Base-by-base conservation (phyloP, 1,140 invertebrate species). In the Drosophila elegans region DNA sequence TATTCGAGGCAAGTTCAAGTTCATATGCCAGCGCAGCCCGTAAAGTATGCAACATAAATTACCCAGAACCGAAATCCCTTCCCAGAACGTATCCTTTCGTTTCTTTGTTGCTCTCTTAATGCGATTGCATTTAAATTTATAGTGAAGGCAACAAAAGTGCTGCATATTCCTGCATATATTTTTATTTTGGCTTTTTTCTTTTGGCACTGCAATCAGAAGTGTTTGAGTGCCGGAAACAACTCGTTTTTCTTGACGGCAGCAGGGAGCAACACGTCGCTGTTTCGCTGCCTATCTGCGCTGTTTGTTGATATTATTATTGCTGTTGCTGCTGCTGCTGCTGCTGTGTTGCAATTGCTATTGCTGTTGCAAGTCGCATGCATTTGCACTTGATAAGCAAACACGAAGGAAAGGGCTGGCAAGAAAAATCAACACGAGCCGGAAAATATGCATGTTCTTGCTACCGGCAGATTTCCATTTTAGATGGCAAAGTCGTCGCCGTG, bases 401-500 rank as follows among this genome's bases (percentile, higher is more conserved):
- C 61, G 76, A 63, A 34, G 34, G 16, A 60, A 68, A 34, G 62
- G 67, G 74, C 60, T 74, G 46, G 68, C 66, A 49, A 66, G 61
- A 52, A 45, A 86, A 86, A 83, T 86, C 83, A 86, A 88, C 83
- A 88, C 83, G 81, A 76, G 75, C 66, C 75, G 78, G 56, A 75
- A 81, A 79, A 83, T 83, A 76, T 86, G 79, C 83, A 88, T 86
- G 74, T 88, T 49, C 75, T 88, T 88, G 81, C 76, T 88, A 86
- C 69, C 83, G 75, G 74, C 72, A 88, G 83, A 86, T 86, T 86
- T 83, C 71, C 83, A 86, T 82, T 86, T 86, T 86, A 86, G 83
- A 86, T 86, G 83, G 67, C 66, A 68, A 39, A 67, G 51, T 66
- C 61, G 59, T 53, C 39, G 56, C 38, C 57, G 55, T 48, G 46